Evolutionary conservation across 2,888 invertebrate genomes (phyloP).

Genomic region (Celastrina argiolus): DNA sequence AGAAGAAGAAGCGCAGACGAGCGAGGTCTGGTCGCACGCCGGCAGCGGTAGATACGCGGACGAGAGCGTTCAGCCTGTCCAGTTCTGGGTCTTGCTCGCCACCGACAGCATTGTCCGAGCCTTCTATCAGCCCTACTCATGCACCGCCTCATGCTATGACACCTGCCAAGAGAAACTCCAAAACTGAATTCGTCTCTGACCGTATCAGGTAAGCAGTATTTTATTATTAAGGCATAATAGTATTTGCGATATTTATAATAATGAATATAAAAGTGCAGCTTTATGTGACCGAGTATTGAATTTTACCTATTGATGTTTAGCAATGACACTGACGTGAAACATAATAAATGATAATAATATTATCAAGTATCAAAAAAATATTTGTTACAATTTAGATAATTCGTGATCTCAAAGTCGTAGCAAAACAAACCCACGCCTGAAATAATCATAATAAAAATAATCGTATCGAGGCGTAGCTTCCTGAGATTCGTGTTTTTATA

Average conservation of each 20-base stretch:
- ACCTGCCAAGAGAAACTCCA: conserved; percentile 83
- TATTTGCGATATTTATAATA: conserved; percentile 11
- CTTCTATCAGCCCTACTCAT: conserved; percentile 85
- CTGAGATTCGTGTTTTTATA: conserved; percentile 30
- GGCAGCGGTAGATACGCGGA: conserved; percentile 71
- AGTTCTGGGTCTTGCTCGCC: conserved; percentile 90
- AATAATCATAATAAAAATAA: no score
- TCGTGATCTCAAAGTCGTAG: conserved; percentile 31
- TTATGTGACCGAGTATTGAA: not conserved
- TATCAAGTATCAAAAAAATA: not conserved
- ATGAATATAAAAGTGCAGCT: not conserved
- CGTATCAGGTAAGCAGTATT: conserved; percentile 83
- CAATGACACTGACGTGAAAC: not conserved
- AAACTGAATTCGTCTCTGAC: conserved; percentile 87
- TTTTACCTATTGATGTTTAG: conserved; percentile 3
- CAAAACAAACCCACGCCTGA: conserved; percentile 29
- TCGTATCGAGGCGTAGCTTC: conserved; percentile 30
- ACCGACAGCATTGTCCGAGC: conserved; percentile 87
- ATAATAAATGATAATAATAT: no score
- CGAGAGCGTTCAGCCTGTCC: conserved; percentile 86
- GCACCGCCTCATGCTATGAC: conserved; percentile 69
- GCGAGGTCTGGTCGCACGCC: conserved; percentile 59
- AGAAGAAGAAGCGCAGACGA: conserved; percentile 67
- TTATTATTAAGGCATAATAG: conserved; percentile 24
- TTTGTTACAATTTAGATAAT: conserved; percentile 28